These are phyloP conservation scores for Spea multiplicata DNA, from an alignment of 2,113 vertebrate genomes.

Conservation along the genomic window DNA sequence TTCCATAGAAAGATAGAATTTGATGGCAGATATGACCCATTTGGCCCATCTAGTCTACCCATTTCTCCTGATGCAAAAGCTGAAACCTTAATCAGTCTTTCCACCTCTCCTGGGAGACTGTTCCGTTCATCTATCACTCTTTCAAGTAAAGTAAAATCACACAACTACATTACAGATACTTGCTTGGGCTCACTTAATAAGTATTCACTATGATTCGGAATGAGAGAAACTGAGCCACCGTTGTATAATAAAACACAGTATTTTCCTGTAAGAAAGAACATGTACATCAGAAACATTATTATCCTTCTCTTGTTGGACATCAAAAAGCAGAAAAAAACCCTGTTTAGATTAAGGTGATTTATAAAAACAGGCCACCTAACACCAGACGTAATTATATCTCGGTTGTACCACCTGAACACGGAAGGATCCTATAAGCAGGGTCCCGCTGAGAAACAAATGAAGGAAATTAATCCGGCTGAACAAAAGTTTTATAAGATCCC, in stretches of 20 bases:
- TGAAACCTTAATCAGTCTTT: neutral
- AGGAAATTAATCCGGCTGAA: neutral
- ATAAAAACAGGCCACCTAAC: conserved; percentile 9
- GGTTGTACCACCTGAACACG: neutral
- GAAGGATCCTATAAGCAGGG: conserved; percentile 11
- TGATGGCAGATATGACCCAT: too few relatives aligned
- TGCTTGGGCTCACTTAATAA: neutral
- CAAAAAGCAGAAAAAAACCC: conserved; percentile 10
- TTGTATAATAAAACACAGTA: too few relatives aligned
- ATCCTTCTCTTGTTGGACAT: neutral
- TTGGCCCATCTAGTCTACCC: too few relatives aligned
- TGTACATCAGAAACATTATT: too few relatives aligned
- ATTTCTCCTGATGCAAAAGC: too few relatives aligned
- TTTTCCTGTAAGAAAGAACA: too few relatives aligned
- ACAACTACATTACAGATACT: neutral
- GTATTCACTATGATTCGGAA: too few relatives aligned
- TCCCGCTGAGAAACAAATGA: neutral
- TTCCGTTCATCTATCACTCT: neutral
- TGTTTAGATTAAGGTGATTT: conserved; percentile 5
- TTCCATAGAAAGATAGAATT: too few relatives aligned
- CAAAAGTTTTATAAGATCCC: too few relatives aligned
- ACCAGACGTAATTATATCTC: neutral
- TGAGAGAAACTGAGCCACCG: too few relatives aligned
- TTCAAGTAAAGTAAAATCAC: neutral
- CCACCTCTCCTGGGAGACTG: neutral